Evolutionary conservation across 2,888 invertebrate genomes (phyloP).

Genomic region (Lumbricus terrestris): DNA sequence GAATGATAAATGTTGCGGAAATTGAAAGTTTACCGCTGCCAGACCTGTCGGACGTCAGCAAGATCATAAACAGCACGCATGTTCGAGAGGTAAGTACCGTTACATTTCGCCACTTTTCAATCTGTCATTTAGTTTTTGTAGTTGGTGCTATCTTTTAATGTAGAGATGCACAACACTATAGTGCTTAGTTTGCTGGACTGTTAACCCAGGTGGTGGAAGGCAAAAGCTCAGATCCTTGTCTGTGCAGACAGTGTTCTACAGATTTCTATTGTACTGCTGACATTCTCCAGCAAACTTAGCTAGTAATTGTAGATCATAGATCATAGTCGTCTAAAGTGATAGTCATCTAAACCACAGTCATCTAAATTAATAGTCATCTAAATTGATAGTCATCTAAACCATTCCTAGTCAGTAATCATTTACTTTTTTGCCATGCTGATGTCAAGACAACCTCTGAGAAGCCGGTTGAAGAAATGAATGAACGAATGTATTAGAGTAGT

Average conservation of each 20-base stretch:
- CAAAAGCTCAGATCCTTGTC: background rate
- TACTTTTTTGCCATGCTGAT: no score
- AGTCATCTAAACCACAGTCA: no score
- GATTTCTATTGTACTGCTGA: no score
- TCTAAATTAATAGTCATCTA: no score
- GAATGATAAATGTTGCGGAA: slow-evolving; percentile 56
- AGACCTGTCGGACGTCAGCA: slow-evolving; percentile 81
- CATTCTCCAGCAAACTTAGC: background rate
- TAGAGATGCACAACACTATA: background rate
- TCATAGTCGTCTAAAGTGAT: background rate
- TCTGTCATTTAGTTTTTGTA: background rate
- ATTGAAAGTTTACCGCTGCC: slow-evolving; percentile 69
- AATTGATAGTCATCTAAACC: no score
- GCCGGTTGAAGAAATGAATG: no score
- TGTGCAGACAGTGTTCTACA: no score
- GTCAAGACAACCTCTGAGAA: no score
- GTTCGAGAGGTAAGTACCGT: slow-evolving; percentile 49
- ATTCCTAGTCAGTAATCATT: background rate
- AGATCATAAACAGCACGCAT: slow-evolving; percentile 80
- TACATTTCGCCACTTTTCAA: background rate
- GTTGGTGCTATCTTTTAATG: background rate
- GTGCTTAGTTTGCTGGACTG: background rate
- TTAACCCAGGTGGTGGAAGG: no score
- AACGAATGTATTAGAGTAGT: background rate
- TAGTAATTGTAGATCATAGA: background rate